Evolutionary conservation across 1,140 invertebrate species (phyloP), one percentile per base, ranked within the genome.

Genomic region (Popillia japonica): DNA sequence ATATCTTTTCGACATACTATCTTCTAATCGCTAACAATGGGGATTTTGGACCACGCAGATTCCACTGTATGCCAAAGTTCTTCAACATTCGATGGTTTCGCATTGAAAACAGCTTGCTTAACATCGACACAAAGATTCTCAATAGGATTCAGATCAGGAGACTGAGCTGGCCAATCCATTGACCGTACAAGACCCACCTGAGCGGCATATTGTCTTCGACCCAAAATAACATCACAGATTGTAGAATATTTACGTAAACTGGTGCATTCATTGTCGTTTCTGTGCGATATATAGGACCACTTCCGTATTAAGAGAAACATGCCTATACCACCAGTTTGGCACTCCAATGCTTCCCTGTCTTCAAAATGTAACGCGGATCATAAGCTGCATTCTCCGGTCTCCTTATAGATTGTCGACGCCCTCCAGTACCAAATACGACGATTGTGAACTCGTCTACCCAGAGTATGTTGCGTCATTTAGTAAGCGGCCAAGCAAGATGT

Each of bases 111-210:
- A 72, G 23, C 64, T 72, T 68, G 55, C 17, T 86, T 79, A 7
- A 86, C 79, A 42, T 82, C 59, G 77, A 81, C 79, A 85, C 84
- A 85, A 6, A 87, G 64, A 82, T 87, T 76, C 72, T 86, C 83
- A 48, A 86, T 87, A 0, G 83, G 83, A 79, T 86, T 87, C 0
- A 88, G 59, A 48, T 87, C 86, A 11, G 86, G 83, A 42, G 83
- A 85, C 59, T 87, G 84, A 22, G 85, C 77, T 14, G 84, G 82
- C 61, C 79, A 83, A 72, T 82, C 23, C 22, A 85, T 76, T 76
- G 82, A 44, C 84, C 84, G 59, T 85, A 83, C 27, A 34, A 4
- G 27, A 34, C 27, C 27, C 27, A 34, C 4, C 27, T 34, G 4
- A 34, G 27, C 27, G 27, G 27, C 27, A 34, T 34, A 34, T 34